Conservation (phyloP, 1,140 invertebrate genomes). For the Drosophila bipectinata region DNA sequence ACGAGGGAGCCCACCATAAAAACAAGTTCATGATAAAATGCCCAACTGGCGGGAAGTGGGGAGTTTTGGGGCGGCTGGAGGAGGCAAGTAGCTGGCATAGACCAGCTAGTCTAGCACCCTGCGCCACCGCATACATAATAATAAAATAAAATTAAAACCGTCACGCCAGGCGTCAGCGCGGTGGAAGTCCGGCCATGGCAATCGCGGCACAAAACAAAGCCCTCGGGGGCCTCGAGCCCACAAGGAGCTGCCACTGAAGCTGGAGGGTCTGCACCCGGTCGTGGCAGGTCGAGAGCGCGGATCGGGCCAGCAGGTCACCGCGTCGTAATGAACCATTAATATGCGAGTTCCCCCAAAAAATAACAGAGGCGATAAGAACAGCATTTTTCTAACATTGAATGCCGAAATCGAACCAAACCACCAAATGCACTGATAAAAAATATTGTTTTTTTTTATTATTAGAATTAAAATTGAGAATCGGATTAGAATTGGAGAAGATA, state of each 20-base stretch:
- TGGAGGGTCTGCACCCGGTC: constrained; percentile 18
- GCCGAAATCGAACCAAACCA: constrained; percentile 64
- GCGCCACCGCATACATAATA: constrained; percentile 76
- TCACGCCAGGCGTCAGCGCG: constrained; percentile 78
- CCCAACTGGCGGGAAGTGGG: constrained; percentile 9
- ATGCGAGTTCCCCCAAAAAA: constrained; percentile 55
- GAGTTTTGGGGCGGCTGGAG: constrained; percentile 2
- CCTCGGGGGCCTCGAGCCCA: constrained; percentile 29
- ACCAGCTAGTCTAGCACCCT: constrained; percentile 60
- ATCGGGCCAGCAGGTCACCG: constrained; percentile 67
- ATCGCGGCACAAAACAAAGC: constrained; percentile 70
- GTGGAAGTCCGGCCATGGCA: constrained; percentile 8
- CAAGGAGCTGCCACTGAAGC: constrained; percentile 55
- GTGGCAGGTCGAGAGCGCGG: constrained; percentile 17
- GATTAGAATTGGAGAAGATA: no score
- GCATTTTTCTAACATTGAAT: constrained; percentile 58
- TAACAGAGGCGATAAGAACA: constrained; percentile 32
- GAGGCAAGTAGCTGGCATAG: constrained; percentile 14
- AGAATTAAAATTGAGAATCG: no score
- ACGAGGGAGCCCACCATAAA: constrained; percentile 41
- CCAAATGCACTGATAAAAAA: background rate
- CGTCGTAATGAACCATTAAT: constrained; percentile 77
- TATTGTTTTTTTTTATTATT: background rate
- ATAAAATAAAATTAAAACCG: constrained; percentile 77
- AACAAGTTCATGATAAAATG: constrained; percentile 54